These are phyloP conservation scores for Frieseomelitta varia DNA, from an alignment of 1,140 invertebrate genomes.

Conservation along the genomic window DNA sequence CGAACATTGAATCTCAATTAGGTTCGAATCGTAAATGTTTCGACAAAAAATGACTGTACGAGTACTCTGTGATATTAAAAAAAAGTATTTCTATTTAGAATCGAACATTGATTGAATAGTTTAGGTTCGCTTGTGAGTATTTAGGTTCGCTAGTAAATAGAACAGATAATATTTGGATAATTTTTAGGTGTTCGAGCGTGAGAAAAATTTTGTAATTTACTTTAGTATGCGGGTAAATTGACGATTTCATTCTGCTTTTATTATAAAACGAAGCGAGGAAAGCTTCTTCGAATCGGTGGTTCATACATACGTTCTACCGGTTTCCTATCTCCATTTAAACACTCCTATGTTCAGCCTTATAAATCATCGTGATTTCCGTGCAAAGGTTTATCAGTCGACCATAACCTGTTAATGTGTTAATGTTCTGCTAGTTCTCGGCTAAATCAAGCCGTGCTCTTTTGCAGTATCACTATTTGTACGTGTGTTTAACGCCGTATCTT, in stretches of 20 bases:
- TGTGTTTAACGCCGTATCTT: background rate
- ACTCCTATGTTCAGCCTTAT: background rate
- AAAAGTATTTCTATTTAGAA: too few relatives aligned
- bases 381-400: background rate
- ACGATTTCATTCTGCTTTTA: background rate
- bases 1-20: too few relatives aligned
- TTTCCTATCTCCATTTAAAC: slow-evolving; percentile 6
- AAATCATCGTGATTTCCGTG: background rate
- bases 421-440: background rate
- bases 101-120: too few relatives aligned
- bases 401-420: background rate
- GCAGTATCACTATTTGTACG: background rate
- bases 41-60: too few relatives aligned
- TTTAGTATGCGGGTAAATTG: background rate
- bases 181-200: too few relatives aligned
- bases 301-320: background rate
- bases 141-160: too few relatives aligned
- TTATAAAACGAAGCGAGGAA: background rate
- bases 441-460: background rate
- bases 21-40: too few relatives aligned
- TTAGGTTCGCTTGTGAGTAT: too few relatives aligned
- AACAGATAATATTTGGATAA: too few relatives aligned
- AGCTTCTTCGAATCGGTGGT: background rate
- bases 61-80: too few relatives aligned
- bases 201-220: too few relatives aligned